phyloP scores from a whole-genome alignment of 2,888 invertebrate genomes.

The Escarpia spicata region DNA sequence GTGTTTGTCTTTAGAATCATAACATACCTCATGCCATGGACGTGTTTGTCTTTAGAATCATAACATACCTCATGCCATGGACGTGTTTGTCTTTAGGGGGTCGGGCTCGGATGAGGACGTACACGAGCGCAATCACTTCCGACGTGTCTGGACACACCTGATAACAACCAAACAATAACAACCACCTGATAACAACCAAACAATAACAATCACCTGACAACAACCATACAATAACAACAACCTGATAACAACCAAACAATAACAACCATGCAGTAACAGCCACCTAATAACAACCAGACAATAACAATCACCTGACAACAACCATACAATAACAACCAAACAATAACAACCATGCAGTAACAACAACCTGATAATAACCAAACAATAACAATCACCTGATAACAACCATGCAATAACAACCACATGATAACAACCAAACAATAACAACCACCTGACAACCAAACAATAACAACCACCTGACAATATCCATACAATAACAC shows the following conservation, averaged over 20 bases:
- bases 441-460: slow-evolving; percentile 54
- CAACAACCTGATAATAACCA: slow-evolving; percentile 55
- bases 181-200: slow-evolving; percentile 56
- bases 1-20: no score
- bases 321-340: no score
- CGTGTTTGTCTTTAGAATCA: no score
- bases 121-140: slow-evolving; percentile 70
- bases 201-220: slow-evolving; percentile 55
- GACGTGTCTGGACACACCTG: slow-evolving; percentile 70
- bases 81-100: slow-evolving; percentile 42
- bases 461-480: slow-evolving; percentile 54
- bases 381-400: slow-evolving; percentile 55
- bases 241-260: slow-evolving; percentile 51
- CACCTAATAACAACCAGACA: background rate
- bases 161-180: slow-evolving; percentile 29
- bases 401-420: slow-evolving; percentile 13
- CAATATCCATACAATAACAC: slow-evolving; percentile 25
- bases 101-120: slow-evolving; percentile 70
- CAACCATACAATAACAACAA: slow-evolving; percentile 40
- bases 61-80: slow-evolving; percentile 44
- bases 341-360: no score
- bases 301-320: no score
- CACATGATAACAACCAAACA: background rate
- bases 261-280: slow-evolving; percentile 56
- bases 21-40: slow-evolving; percentile 42